Conservation (phyloP, 2,797 vertebrate species). For the Brotula barbata region DNA sequence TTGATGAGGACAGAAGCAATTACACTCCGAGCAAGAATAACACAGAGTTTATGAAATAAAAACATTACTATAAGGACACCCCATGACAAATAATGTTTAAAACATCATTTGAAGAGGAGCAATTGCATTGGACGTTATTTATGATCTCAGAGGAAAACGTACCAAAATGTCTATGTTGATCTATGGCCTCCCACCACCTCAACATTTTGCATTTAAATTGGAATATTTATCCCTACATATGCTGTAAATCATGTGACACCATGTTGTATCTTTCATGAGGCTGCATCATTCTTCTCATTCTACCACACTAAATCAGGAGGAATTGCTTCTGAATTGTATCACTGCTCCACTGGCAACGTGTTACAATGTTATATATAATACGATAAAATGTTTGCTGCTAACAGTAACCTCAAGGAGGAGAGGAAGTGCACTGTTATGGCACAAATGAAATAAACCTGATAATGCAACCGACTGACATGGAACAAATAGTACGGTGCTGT, state of each 20-base stretch:
- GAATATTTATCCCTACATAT: slow-evolving; percentile 73
- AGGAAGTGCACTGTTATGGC: slow-evolving; percentile 52
- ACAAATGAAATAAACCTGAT: slow-evolving; percentile 35
- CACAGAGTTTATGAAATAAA: slow-evolving; percentile 77
- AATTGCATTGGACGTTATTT: slow-evolving; percentile 76
- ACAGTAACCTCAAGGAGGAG: slow-evolving; percentile 44
- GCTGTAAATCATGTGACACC: slow-evolving; percentile 70
- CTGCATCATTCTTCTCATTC: slow-evolving; percentile 62
- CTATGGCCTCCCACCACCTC: slow-evolving; percentile 57
- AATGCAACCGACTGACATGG: slow-evolving; percentile 20
- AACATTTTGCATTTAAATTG: slow-evolving; percentile 82
- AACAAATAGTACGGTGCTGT: slow-evolving; percentile 16
- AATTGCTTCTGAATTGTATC: slow-evolving; percentile 51
- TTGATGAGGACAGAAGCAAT: slow-evolving; percentile 79
- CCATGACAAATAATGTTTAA: slow-evolving; percentile 67
- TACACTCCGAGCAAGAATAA: slow-evolving; percentile 76
- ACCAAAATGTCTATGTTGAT: slow-evolving; percentile 72
- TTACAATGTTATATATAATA: slow-evolving; percentile 48
- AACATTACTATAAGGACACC: slow-evolving; percentile 74
- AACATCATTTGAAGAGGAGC: slow-evolving; percentile 76
- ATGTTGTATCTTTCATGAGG: slow-evolving; percentile 65
- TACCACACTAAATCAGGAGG: slow-evolving; percentile 37
- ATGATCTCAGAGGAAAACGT: slow-evolving; percentile 65
- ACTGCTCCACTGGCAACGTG: slow-evolving; percentile 32
- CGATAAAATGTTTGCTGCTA: slow-evolving; percentile 54